Evolutionary conservation across 1,140 invertebrate genomes (phyloP).

Genomic region (Choristoneura fumiferana): DNA sequence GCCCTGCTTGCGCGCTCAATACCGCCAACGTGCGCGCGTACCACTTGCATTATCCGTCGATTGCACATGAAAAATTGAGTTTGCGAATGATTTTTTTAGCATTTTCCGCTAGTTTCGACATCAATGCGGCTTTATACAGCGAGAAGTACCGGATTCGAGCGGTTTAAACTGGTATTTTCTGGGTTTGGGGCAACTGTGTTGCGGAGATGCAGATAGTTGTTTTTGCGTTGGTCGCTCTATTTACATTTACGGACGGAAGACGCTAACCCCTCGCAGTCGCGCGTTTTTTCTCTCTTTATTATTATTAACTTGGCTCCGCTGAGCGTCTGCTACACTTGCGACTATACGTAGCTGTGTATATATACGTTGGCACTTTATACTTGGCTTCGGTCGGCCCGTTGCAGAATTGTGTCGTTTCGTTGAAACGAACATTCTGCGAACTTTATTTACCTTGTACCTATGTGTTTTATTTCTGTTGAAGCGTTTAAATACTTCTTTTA

Average conservation of each 20-base stretch:
- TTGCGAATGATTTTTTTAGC: constrained; percentile 15
- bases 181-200: constrained; percentile 11
- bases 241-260: constrained; percentile 58
- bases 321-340: constrained; percentile 29
- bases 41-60: constrained; percentile 14
- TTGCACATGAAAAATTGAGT: constrained; percentile 17
- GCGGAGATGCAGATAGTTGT: constrained; percentile 28
- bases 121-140: constrained; percentile 1
- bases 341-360: constrained; percentile 22
- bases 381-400: constrained; percentile 22
- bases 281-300: constrained; percentile 68
- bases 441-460: too few species aligned
- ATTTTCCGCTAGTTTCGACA: constrained; percentile 18
- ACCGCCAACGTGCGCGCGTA: constrained; percentile 34
- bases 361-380: constrained; percentile 25
- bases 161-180: not conserved
- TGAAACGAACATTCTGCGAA: too few species aligned
- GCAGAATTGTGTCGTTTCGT: not conserved
- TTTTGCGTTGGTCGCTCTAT: constrained; percentile 47
- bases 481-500: too few species aligned
- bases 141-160: constrained; percentile 21
- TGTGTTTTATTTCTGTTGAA: too few species aligned
- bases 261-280: constrained; percentile 56
- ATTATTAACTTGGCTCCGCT: constrained; percentile 56
- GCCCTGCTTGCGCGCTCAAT: constrained; percentile 32